These are phyloP conservation scores for Catocala fraxini DNA, from an alignment of 2,888 invertebrate species.

Conservation along the genomic window DNA sequence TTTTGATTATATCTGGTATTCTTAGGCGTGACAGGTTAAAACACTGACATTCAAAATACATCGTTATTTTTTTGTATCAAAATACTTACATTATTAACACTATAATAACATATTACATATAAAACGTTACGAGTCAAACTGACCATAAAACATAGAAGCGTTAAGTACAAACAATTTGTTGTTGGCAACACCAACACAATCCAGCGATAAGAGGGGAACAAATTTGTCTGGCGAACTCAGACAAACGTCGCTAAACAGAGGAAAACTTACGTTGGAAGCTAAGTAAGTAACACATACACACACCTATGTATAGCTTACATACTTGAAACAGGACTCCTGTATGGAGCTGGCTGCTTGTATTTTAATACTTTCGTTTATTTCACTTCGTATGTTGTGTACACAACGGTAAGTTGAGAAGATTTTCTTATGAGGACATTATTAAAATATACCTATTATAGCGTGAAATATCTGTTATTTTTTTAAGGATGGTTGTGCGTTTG, in stretches of 20 bases:
- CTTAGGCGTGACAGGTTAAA: no score
- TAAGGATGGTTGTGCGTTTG: no score
- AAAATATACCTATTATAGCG: no score
- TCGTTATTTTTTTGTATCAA: no score
- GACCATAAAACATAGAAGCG: slow-evolving; percentile 9
- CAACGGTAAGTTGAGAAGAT: no score
- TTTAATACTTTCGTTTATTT: no score
- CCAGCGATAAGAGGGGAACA: slow-evolving; percentile 33
- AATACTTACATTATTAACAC: not conserved
- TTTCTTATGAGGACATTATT: no score
- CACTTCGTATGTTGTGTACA: no score
- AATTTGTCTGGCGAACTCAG: slow-evolving; percentile 36
- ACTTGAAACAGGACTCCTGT: not conserved
- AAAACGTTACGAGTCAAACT: not conserved
- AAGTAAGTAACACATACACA: slow-evolving; percentile 7
- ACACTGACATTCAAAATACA: no score
- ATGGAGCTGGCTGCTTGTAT: not conserved
- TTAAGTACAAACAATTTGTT: slow-evolving; percentile 23
- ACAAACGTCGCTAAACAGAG: slow-evolving; percentile 14
- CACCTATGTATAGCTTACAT: not conserved
- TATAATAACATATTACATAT: not conserved
- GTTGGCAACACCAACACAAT: slow-evolving; percentile 19
- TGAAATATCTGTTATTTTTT: no score
- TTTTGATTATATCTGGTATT: no score
- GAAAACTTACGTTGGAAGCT: slow-evolving; percentile 25